Evolutionary conservation across 2,888 invertebrate genomes (phyloP).

Genomic region (Chrysina gloriosa): DNA sequence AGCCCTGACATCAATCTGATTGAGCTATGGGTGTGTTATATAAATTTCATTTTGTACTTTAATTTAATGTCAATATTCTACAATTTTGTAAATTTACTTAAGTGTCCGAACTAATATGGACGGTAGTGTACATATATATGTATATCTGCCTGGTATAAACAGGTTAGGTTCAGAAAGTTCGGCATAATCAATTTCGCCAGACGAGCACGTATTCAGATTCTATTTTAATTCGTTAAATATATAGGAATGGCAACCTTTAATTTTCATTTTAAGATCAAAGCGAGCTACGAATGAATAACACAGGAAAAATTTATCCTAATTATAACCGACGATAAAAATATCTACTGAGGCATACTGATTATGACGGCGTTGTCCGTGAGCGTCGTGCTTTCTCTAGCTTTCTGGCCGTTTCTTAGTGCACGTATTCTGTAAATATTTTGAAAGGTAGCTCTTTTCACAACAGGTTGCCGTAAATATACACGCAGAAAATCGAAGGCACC

Average conservation of each 20-base stretch:
- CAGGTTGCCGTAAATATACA: slow-evolving; percentile 13
- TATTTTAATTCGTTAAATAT: not conserved
- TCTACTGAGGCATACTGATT: too few relatives aligned
- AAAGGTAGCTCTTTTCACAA: not conserved
- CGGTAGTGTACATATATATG: too few relatives aligned
- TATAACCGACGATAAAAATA: not conserved
- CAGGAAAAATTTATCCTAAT: slow-evolving; percentile 6
- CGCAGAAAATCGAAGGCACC: slow-evolving; percentile 1
- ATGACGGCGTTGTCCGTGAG: too few relatives aligned
- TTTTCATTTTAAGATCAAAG: slow-evolving; percentile 13
- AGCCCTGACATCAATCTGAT: too few relatives aligned
- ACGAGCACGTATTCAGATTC: not conserved
- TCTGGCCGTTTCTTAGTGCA: not conserved
- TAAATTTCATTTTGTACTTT: too few relatives aligned
- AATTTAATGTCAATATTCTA: too few relatives aligned
- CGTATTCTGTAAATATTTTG: slow-evolving; percentile 17
- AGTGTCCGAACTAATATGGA: too few relatives aligned
- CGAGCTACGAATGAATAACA: not conserved
- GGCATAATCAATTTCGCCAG: not conserved
- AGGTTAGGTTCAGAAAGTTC: too few relatives aligned
- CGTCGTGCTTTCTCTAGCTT: too few relatives aligned
- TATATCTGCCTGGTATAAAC: too few relatives aligned
- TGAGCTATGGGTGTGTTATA: too few relatives aligned
- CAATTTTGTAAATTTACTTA: too few relatives aligned
- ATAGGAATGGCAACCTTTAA: not conserved